phyloP scores from a whole-genome alignment of 2,113 vertebrate genomes.

The Chaenocephalus aceratus region DNA sequence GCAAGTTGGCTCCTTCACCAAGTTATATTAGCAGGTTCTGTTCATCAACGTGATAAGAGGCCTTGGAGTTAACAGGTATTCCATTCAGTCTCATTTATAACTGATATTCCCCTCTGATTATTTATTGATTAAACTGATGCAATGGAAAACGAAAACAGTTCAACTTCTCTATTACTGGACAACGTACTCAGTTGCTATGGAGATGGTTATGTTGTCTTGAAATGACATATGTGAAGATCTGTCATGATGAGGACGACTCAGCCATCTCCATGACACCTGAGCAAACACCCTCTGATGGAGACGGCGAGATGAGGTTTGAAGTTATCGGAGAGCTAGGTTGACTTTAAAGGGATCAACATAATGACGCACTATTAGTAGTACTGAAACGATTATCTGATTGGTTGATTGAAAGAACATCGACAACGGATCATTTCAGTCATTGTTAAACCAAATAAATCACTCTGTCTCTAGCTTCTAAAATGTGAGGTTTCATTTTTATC shows the following conservation, averaged over 20 bases:
- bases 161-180: neutral
- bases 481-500: neutral
- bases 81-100: neutral
- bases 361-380: neutral
- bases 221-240: neutral
- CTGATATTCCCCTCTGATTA: neutral
- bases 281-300: neutral
- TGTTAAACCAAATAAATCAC: neutral
- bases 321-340: neutral
- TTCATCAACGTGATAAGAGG: neutral
- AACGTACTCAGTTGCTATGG: neutral
- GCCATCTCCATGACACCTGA: no score
- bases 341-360: neutral
- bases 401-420: neutral
- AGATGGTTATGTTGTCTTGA: neutral
- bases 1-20: neutral
- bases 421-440: neutral
- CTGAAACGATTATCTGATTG: neutral
- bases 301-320: neutral
- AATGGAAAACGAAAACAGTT: neutral
- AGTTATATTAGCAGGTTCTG: neutral
- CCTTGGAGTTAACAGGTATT: neutral
- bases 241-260: neutral
- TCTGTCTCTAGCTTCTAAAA: neutral
- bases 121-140: neutral